phyloP scores from a whole-genome alignment of 2,797 vertebrate genomes.

The Nannoperca australis region DNA sequence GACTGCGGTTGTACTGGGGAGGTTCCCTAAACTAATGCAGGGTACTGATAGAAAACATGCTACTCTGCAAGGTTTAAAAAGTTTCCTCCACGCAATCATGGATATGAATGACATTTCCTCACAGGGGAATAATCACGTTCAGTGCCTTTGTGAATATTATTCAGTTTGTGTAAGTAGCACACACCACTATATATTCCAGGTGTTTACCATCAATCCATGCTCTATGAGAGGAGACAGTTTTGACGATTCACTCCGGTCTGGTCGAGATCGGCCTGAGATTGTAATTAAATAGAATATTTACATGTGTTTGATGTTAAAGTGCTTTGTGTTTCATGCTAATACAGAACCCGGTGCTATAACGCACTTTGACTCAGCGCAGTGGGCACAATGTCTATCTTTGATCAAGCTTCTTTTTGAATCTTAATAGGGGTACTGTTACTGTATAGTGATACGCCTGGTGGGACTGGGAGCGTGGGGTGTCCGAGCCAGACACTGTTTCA shows the following conservation, averaged over 20 bases:
- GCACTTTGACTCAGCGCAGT: constrained; percentile 52
- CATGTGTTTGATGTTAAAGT: constrained; percentile 64
- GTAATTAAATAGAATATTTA: constrained; percentile 61
- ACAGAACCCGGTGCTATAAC: constrained; percentile 45
- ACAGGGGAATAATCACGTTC: constrained; percentile 74
- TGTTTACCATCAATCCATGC: constrained; percentile 42
- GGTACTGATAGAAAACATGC: constrained; percentile 34
- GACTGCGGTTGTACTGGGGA: constrained; percentile 3
- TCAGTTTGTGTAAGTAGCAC: constrained; percentile 46
- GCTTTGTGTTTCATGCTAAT: constrained; percentile 50
- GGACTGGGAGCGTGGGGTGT: constrained; percentile 64
- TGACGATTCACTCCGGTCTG: constrained; percentile 49
- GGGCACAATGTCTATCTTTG: constrained; percentile 69
- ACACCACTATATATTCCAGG: constrained; percentile 51
- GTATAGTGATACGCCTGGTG: constrained; percentile 65
- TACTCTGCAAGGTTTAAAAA: constrained; percentile 42
- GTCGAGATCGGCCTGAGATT: constrained; percentile 46
- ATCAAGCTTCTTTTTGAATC: constrained; percentile 67
- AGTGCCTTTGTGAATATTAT: constrained; percentile 61
- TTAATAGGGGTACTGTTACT: constrained; percentile 63
- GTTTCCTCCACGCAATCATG: constrained; percentile 59
- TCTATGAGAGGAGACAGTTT: constrained; percentile 68
- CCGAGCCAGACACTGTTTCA: constrained; percentile 71
- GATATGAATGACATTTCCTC: constrained; percentile 71
- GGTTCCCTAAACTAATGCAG: constrained; percentile 31